A percentile compares a stretch with the other conserved stretches of the same genome.
These are phyloP conservation scores for Auanema freiburgensis DNA, from an alignment of 2,888 invertebrate species.

Conservation along the genomic window DNA sequence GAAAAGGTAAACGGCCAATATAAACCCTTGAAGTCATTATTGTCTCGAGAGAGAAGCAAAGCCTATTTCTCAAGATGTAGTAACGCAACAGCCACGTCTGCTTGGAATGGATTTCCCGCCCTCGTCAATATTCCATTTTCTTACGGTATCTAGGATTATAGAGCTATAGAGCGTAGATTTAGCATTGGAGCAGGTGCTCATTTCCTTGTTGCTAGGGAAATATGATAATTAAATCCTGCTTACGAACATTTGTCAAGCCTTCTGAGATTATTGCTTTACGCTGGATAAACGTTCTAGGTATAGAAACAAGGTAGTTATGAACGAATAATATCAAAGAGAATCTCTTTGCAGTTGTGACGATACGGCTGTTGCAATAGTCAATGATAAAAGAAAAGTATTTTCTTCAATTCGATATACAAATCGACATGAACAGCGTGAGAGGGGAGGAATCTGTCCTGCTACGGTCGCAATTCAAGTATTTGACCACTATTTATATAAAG, in stretches of 20 bases:
- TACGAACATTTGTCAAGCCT: too few relatives aligned
- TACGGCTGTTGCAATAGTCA: conserved; percentile 55
- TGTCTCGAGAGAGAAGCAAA: too few relatives aligned
- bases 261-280: too few relatives aligned
- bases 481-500: neutral
- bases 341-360: conserved; percentile 56
- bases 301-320: conserved; percentile 47
- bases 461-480: conserved; percentile 47
- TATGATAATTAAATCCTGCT: too few relatives aligned
- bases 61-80: too few relatives aligned
- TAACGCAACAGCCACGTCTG: too few relatives aligned
- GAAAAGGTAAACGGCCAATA: conserved; percentile 78
- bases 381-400: conserved; percentile 26
- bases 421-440: conserved; percentile 25
- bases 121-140: too few relatives aligned
- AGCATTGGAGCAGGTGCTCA: too few relatives aligned
- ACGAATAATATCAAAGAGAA: neutral
- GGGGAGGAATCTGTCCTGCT: conserved; percentile 54
- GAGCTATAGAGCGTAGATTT: too few relatives aligned
- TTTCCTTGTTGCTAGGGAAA: too few relatives aligned
- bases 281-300: conserved; percentile 29
- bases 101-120: too few relatives aligned
- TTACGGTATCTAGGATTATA: too few relatives aligned
- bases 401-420: conserved; percentile 31
- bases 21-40: conserved; percentile 69